A percentile compares a stretch with the other conserved stretches of the same genome.
Evolutionary conservation across 2,113 vertebrate species (phyloP).

Genomic region (Caloenas nicobarica): DNA sequence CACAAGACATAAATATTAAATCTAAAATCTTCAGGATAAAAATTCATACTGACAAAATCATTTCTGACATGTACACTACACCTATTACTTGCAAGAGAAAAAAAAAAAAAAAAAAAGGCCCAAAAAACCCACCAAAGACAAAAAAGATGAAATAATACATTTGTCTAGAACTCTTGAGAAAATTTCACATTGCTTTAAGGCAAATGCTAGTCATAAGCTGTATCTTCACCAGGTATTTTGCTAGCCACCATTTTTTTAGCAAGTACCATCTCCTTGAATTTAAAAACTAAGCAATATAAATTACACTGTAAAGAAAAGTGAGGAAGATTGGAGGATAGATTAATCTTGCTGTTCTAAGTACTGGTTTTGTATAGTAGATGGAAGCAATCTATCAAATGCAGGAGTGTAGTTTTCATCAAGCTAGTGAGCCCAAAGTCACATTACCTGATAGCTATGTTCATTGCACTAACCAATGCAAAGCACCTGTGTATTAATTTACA

Average conservation of each 20-base stretch:
- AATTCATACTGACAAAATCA: neutral
- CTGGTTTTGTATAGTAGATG: neutral
- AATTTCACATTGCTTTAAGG: neutral
- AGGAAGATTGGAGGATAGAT: neutral
- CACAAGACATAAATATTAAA: conserved; percentile 15
- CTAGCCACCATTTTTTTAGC: neutral
- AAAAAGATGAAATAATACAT: neutral
- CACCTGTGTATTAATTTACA: neutral
- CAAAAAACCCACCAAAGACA: neutral
- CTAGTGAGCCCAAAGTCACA: neutral
- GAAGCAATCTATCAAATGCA: neutral
- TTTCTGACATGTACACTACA: neutral
- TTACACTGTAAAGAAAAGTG: neutral
- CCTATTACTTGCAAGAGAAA: neutral
- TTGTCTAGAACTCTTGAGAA: neutral
- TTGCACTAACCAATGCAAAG: neutral
- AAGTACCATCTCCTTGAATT: neutral
- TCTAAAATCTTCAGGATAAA: neutral
- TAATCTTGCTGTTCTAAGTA: neutral
- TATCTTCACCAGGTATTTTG: neutral
- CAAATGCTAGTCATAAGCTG: neutral
- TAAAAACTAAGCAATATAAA: neutral
- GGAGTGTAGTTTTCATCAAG: neutral
- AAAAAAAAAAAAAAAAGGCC: neutral
- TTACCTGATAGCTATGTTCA: neutral